Evolutionary conservation across 2,888 invertebrate species (phyloP), one percentile per base, ranked within the genome.

Genomic region (Callyntrura guangdongensis): DNA sequence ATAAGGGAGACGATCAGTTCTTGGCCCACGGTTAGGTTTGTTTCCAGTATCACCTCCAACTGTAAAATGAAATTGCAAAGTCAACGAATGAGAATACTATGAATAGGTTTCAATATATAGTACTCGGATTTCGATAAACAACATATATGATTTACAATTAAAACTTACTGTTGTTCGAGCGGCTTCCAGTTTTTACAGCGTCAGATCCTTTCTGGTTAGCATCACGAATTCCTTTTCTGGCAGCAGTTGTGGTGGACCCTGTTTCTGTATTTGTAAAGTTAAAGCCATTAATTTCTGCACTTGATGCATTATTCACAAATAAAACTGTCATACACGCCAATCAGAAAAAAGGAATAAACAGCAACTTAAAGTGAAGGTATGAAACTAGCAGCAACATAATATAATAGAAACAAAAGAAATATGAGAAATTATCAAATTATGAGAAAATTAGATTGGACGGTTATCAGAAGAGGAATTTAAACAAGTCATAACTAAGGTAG

Each of bases 171-270:
- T 79, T 81, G 49, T 61, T 85, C 12, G 86, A 1, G 17, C 91
- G 86, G 25, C 12, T 82, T 59, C 82, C 89, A 14, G 91, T 20
- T 83, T 91, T 91, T 22, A 79, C 82, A 72, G 91, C 82, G n/a
- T 93, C 93, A 64, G 69, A 91, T 67, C 94, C 93, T 61, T 93
- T 92, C 86, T 92, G 92, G 79, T 94, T 94, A 11, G 94, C 91
- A 72, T 94, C 94, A 11, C 93, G 85, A 69, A 93, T 93, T 49
- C 94, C 94, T 90, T 94, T 94, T 27, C 93, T 91, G 20, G 91
- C 87, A 79, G 90, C 90, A 27, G 61, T 72, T 77, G 91, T 88
- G 74, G 93, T 88, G 81, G 93, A 84, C 82, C 92, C 92, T 81
- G 91, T 84, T 87, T 91, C 91, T 92, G 20, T 61, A 72, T 20